These are phyloP conservation scores for Sycophila texana DNA, from an alignment of 2,888 invertebrate genomes.

Conservation along the genomic window DNA sequence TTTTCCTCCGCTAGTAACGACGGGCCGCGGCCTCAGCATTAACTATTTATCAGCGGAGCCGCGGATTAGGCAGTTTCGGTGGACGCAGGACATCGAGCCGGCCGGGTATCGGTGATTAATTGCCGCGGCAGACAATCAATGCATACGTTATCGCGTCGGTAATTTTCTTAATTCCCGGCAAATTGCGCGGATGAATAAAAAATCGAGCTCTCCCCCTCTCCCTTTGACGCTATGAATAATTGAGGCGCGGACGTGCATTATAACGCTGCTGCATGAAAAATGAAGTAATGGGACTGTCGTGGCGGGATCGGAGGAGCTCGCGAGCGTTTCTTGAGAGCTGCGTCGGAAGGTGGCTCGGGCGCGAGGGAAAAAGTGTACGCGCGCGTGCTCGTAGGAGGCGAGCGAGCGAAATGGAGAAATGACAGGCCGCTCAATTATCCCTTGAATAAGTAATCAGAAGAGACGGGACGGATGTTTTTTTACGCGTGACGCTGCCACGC, in stretches of 20 bases:
- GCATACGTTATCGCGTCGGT: background rate
- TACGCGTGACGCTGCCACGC: background rate
- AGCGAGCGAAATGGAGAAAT: constrained; percentile 13
- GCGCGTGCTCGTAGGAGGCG: background rate
- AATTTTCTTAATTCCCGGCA: background rate
- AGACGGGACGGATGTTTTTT: constrained; percentile 41
- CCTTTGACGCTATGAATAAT: too few relatives aligned
- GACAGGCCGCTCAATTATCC: constrained; percentile 49
- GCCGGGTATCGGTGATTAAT: constrained; percentile 14
- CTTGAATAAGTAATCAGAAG: constrained; percentile 52
- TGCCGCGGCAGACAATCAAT: constrained; percentile 7
- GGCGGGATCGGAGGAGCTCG: too few relatives aligned
- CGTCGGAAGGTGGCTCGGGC: background rate
- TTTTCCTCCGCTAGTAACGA: background rate
- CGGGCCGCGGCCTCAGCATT: constrained; percentile 8
- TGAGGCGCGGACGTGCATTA: too few relatives aligned
- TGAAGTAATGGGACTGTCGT: too few relatives aligned
- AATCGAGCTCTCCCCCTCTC: too few relatives aligned
- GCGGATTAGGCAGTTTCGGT: constrained; percentile 5
- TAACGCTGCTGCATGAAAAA: too few relatives aligned
- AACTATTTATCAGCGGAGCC: constrained; percentile 5
- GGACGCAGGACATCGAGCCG: background rate
- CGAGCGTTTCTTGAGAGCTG: too few relatives aligned
- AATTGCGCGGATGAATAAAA: too few relatives aligned
- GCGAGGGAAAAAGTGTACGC: background rate